Base-by-base conservation (phyloP, 2,797 vertebrate species). In the Serranus cabrilla region DNA sequence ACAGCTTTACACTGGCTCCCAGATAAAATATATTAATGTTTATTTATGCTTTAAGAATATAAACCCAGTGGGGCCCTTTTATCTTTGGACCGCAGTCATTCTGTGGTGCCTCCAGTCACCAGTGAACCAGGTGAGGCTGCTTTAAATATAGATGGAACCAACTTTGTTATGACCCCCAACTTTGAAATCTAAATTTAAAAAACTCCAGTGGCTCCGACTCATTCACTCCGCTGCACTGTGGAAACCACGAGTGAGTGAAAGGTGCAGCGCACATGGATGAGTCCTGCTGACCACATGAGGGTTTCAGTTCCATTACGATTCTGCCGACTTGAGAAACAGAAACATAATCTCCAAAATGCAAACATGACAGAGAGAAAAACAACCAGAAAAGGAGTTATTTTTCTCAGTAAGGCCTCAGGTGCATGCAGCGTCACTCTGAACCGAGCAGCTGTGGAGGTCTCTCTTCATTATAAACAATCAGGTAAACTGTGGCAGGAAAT, bases 401-500 rank as follows among this genome's bases (percentile, higher is more conserved):
- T 34, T 52, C 27, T 17, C 34, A 23, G 50, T 27, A 21, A 54
- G 39, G 20, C 0, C 37, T 61, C 60, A 60, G 59, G 49, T 59
- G 58, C 0, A 31, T n/a, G 0, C 27, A 16, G n/a, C 61, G 60
- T 62, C 75, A 71, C 55, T 50, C 20, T 40, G 56, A 51, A 57
- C n/a, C 3, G 0, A 11, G 42, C 47, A 64, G 54, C 63, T 77
- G 59, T 46, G 40, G 27, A 60, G 42, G 21, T 37, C 25, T 34
- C 49, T 55, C 0, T 11, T 6, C 23, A 71, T 45, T 18, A 14
- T 25, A 1, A 18, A 52, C 40, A 43, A 60, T 27, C 3, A 27
- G 20, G 54, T 55, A 5, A 43, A 50, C n/a, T 9, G 25, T 56
- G 12, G 23, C 57, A 72, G 42, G 64, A 72, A 64, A 65, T 4